Evolutionary conservation across 2,797 vertebrate genomes (phyloP).

Genomic region (Mionectes olivaceus): DNA sequence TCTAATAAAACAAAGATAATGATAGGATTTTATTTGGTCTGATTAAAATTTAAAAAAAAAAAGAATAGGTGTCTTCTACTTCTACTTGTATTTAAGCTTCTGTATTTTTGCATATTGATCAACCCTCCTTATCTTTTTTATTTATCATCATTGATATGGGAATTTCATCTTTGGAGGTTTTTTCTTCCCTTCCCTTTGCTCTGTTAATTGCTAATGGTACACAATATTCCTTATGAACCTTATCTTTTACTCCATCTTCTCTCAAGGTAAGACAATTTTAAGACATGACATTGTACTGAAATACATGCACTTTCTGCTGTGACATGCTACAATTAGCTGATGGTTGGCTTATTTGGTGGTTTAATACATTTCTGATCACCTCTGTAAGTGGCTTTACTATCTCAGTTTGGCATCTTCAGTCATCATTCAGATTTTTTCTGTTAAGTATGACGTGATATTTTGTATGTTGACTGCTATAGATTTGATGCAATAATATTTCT

Average conservation of each 20-base stretch:
- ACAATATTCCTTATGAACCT: neutral
- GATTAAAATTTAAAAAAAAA: neutral
- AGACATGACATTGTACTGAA: neutral
- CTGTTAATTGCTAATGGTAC: neutral
- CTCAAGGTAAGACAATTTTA: neutral
- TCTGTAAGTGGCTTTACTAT: neutral
- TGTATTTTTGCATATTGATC: neutral
- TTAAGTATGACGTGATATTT: neutral
- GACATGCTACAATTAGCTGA: neutral
- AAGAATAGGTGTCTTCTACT: neutral
- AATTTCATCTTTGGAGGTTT: neutral
- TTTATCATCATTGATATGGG: neutral
- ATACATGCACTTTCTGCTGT: neutral
- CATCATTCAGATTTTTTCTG: neutral
- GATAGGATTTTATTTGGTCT: neutral
- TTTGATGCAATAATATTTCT: neutral
- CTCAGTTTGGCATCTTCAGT: neutral
- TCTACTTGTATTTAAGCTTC: neutral
- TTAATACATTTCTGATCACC: neutral
- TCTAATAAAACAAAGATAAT: neutral
- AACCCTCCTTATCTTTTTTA: neutral
- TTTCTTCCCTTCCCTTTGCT: neutral
- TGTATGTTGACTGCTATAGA: neutral
- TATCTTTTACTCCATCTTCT: neutral
- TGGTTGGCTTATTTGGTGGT: neutral